Evolutionary conservation across 2,113 vertebrate genomes (phyloP).

Genomic region (Anseranas semipalmata): DNA sequence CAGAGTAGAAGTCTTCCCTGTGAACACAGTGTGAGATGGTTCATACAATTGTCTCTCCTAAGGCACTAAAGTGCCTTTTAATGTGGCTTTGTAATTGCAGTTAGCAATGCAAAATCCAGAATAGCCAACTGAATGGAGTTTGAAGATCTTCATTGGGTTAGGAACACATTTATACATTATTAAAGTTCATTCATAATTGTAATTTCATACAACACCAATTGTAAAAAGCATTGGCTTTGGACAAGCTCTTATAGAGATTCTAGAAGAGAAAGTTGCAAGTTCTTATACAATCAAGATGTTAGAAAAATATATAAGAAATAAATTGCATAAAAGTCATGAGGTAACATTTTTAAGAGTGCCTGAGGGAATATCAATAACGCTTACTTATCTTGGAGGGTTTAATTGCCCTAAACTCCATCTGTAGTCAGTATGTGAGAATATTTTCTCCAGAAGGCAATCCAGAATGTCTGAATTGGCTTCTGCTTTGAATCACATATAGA

Average conservation of each 20-base stretch:
- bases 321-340: neutral
- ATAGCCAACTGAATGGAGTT: neutral
- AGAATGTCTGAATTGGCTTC: neutral
- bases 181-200: neutral
- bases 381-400: neutral
- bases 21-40: fast-evolving
- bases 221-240: neutral
- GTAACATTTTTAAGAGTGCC: neutral
- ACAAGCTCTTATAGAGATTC: neutral
- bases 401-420: neutral
- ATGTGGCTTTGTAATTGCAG: neutral
- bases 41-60: neutral
- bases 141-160: neutral
- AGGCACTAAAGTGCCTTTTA: neutral
- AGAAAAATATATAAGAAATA: neutral
- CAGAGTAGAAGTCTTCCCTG: neutral
- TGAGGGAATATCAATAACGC: neutral
- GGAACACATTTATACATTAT: neutral
- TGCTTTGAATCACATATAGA: neutral
- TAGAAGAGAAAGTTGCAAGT: neutral
- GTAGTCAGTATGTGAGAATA: neutral
- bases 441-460: neutral
- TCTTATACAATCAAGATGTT: neutral
- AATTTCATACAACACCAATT: neutral
- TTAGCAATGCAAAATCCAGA: neutral